Percentiles rank a stretch among this genome's conserved stretches.
phyloP scores from a whole-genome alignment of 2,113 vertebrate genomes.

The Cepphus grylle region DNA sequence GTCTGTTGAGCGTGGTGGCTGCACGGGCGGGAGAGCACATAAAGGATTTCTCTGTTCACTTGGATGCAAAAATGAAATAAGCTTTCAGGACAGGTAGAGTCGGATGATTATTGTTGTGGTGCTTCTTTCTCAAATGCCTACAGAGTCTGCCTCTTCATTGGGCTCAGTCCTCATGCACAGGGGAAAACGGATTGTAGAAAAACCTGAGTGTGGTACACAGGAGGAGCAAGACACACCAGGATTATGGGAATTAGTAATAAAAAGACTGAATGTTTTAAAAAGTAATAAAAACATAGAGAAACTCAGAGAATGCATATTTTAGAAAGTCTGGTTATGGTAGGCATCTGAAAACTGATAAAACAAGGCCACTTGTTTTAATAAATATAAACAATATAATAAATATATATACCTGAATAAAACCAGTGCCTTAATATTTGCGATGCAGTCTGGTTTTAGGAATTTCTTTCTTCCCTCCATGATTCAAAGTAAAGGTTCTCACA shows the following conservation, averaged over 20 bases:
- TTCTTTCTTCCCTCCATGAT: neutral
- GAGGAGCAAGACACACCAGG: neutral
- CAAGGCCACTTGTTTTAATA: neutral
- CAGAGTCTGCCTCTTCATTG: neutral
- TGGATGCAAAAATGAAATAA: neutral
- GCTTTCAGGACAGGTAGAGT: neutral
- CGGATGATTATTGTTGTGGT: neutral
- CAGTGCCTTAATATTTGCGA: neutral
- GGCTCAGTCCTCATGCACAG: neutral
- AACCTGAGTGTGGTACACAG: neutral
- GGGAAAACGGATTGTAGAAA: neutral
- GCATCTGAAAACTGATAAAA: neutral
- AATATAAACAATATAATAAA: too few relatives aligned
- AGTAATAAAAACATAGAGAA: neutral
- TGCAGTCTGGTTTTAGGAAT: neutral
- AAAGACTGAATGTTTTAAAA: neutral
- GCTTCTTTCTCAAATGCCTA: neutral
- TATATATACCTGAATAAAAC: neutral
- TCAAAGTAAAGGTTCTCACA: neutral
- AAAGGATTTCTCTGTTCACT: neutral
- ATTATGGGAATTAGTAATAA: neutral
- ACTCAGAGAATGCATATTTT: neutral
- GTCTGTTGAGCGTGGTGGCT: neutral
- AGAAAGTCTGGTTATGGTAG: neutral
- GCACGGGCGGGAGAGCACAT: neutral